Base-by-base conservation (phyloP, 2,797 vertebrate genomes). In the Enteromius anoplus region DNA sequence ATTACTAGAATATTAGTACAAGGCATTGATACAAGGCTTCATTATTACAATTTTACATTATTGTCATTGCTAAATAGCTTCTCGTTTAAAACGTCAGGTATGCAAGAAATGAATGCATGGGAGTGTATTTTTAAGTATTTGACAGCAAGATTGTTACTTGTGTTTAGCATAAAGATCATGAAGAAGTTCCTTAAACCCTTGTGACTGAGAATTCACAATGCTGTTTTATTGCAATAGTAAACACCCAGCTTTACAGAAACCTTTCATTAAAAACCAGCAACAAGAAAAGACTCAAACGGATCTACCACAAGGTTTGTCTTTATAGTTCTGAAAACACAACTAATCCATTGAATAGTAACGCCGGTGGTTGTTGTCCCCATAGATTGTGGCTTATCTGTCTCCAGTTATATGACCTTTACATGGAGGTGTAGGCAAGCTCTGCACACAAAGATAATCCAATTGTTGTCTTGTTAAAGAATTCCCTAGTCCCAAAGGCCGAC, bases 321-420 rank as follows among this genome's bases (percentile, higher is more conserved):
- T 75, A 51, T 86, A 86, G 81, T 75, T 58, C 15, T 51, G 45
- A 70, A 86, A 84, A 80, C 83, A 75, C 55, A 75, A 58, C 62
- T 81, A 85, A 80, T 87, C 79, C 82, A 37, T 81, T 76, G 72
- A 66, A 86, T 80, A 86, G 85, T 83, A 76, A 77, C 21, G 65
- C 66, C 79, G 45, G 26, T 26, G 75, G 60, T 72, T 81, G 53
- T 72, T 76, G 84, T 85, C 81, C 73, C 82, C 73, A 49, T 76
- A 78, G 83, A 82, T 47, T 75, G 78, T 47, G 87, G 88, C 86
- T 94, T 94, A 93, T 93, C 91, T 84, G 86, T 86, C 85, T 86
- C 71, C 79, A 86, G 87, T 88, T 91, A 88, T 92, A 87, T 94
- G 92, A 94, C 93, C 91, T 94, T 94, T 93, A 91, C 90, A 92